Conservation (phyloP, 2,113 vertebrate genomes). For the Cyprinodon tularosa region DNA sequence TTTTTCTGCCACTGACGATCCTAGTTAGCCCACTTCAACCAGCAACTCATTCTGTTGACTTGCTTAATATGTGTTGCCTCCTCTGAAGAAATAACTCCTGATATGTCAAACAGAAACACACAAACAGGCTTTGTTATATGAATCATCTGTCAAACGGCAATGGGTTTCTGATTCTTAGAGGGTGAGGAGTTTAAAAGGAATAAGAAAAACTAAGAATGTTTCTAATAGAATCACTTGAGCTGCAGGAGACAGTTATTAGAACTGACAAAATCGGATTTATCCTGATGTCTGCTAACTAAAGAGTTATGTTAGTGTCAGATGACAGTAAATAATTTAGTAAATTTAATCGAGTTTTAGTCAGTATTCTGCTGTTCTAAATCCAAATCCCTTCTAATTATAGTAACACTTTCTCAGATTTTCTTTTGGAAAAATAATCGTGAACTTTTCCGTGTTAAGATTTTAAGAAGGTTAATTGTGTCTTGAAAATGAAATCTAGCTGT, state of each 20-base stretch:
- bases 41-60: not conserved
- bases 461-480: not conserved
- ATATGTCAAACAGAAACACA: not conserved
- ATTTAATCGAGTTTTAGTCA: not conserved
- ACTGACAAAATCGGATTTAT: not conserved
- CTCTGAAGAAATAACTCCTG: not conserved
- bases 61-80: conserved; percentile 1
- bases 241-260: not conserved
- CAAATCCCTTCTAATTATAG: not conserved
- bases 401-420: not conserved
- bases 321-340: not conserved
- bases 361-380: not conserved
- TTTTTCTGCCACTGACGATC: conserved; percentile 1
- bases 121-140: not conserved
- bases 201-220: not conserved
- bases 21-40: conserved; percentile 7
- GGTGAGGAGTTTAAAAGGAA: conserved; percentile 7
- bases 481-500: not conserved
- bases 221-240: not conserved
- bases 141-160: not conserved
- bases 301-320: not conserved
- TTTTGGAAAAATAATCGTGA: not conserved
- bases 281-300: not conserved
- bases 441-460: not conserved
- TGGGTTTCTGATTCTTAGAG: conserved; percentile 8